Percentiles rank a stretch among this genome's conserved stretches.
Conservation (phyloP, 2,113 vertebrate genomes). For the Lycaon pictus region DNA sequence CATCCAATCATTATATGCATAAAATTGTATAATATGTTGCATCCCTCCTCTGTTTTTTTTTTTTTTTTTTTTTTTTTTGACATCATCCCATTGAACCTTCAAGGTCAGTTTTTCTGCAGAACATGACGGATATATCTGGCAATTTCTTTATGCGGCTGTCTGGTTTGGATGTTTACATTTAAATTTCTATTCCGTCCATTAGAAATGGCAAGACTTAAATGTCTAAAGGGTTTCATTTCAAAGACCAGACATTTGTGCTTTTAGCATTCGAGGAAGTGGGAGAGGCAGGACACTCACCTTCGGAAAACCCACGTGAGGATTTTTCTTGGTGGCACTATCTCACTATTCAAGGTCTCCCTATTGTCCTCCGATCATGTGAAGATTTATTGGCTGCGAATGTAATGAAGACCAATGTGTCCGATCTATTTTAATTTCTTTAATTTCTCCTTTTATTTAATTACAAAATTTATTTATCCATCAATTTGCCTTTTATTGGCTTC, state of each 20-base stretch:
- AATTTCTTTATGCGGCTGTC: background rate
- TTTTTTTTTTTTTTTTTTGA: background rate
- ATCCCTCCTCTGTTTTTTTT: background rate
- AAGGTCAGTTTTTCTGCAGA: too few species aligned
- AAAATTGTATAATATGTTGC: background rate
- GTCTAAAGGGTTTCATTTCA: background rate
- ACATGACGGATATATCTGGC: background rate
- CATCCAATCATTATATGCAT: background rate
- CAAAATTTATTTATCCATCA: background rate
- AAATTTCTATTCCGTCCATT: background rate
- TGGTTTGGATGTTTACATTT: background rate
- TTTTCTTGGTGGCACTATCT: background rate
- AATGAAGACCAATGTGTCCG: background rate
- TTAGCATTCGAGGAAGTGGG: rapidly evolving
- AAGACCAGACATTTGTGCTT: background rate
- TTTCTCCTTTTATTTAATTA: constrained; percentile 21
- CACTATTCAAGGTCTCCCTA: rapidly evolving
- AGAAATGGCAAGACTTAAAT: background rate
- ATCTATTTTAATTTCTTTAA: background rate
- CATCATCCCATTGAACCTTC: background rate
- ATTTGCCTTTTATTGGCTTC: background rate
- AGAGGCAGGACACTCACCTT: rapidly evolving
- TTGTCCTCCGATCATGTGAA: background rate
- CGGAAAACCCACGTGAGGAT: background rate
- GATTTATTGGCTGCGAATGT: background rate